Evolutionary conservation across 1,140 invertebrate genomes (phyloP).

Genomic region (Monomorium pharaonis): DNA sequence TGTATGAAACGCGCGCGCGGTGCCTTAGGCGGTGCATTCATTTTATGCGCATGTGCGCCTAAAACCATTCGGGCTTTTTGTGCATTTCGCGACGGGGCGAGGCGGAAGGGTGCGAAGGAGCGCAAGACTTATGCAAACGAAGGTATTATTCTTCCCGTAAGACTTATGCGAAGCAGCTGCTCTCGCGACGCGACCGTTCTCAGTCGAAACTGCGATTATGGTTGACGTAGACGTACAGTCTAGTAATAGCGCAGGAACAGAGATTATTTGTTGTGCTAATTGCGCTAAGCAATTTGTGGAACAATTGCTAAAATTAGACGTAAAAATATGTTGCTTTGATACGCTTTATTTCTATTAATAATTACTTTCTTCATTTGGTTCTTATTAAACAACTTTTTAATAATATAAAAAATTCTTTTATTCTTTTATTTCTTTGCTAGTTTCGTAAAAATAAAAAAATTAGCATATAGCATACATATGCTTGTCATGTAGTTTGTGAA

Average conservation of each 20-base stretch:
- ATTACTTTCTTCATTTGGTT: background rate
- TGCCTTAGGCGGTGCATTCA: background rate
- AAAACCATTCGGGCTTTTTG: conserved; percentile 38
- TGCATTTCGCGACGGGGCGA: conserved; percentile 55
- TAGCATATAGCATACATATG: background rate
- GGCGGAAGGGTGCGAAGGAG: background rate
- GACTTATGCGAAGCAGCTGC: conserved; percentile 83
- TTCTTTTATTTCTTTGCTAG: background rate
- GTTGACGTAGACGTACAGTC: conserved; percentile 10
- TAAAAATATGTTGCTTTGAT: background rate
- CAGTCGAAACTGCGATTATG: conserved; percentile 54
- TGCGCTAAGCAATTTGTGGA: conserved; percentile 27
- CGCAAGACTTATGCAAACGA: conserved; percentile 70
- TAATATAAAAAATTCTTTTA: background rate
- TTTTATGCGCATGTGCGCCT: conserved; percentile 12
- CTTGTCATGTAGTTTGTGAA: background rate
- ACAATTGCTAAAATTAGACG: conserved; percentile 70
- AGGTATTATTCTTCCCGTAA: conserved; percentile 80
- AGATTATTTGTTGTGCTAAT: conserved; percentile 77
- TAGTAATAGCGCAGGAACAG: conserved; percentile 42
- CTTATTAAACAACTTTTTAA: background rate
- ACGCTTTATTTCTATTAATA: background rate
- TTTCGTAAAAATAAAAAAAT: background rate
- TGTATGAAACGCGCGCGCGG: conserved; percentile 42
- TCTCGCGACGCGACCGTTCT: conserved; percentile 57